phyloP scores from a whole-genome alignment of 2,113 vertebrate species.

The Seriola aureovittata region DNA sequence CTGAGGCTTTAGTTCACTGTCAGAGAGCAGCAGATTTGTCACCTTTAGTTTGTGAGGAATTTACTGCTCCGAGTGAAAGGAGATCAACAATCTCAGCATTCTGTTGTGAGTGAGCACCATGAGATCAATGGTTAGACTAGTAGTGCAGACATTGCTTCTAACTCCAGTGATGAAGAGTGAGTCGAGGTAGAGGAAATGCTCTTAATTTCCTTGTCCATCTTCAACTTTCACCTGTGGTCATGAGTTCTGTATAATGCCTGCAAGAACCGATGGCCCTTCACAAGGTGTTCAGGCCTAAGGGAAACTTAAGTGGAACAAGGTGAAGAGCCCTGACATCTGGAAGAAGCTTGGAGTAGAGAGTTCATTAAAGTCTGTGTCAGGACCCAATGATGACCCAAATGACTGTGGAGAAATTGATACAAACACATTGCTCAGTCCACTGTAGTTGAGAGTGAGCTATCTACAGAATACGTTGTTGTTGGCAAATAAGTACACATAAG shows the following conservation, averaged over 20 bases:
- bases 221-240: background rate
- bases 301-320: background rate
- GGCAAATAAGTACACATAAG: background rate
- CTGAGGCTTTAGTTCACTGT: background rate
- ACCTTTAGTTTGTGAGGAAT: background rate
- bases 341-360: background rate
- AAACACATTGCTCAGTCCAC: no score
- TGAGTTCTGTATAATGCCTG: background rate
- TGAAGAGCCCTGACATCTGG: background rate
- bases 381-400: no score
- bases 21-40: background rate
- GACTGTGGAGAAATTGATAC: background rate
- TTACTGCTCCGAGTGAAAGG: background rate
- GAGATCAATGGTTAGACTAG: background rate
- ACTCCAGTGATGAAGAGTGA: no score
- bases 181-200: no score
- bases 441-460: background rate
- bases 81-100: slow-evolving; percentile 1
- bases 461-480: background rate
- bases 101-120: background rate
- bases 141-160: no score
- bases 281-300: background rate
- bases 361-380: background rate
- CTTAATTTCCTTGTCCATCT: no score
- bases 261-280: background rate